Conservation (phyloP, 2,113 vertebrate species). For the Eonycteris spelaea region DNA sequence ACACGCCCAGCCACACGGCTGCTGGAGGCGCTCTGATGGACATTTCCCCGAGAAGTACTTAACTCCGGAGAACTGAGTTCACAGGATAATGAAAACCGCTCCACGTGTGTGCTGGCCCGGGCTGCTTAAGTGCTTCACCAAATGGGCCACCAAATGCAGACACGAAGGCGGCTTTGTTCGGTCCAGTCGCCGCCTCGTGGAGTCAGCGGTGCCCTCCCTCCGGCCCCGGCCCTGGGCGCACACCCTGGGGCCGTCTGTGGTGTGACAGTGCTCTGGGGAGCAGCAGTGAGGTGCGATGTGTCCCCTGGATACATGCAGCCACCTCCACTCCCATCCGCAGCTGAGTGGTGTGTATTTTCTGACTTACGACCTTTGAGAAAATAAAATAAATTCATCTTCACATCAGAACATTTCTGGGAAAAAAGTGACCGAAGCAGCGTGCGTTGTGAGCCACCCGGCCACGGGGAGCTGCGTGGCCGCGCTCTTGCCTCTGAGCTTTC, state of each 20-base stretch:
- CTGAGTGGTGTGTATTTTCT: background rate
- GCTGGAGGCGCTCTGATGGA: conserved; percentile 79
- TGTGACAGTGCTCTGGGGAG: background rate
- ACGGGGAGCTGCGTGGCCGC: accelerated
- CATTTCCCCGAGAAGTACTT: conserved; percentile 78
- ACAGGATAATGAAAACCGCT: conserved; percentile 82
- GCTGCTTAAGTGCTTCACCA: conserved; percentile 80
- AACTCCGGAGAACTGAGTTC: conserved; percentile 83
- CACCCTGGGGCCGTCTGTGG: background rate
- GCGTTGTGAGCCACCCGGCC: background rate
- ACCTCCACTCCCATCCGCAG: background rate
- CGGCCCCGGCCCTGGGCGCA: background rate
- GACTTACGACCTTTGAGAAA: background rate
- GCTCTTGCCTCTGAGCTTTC: background rate
- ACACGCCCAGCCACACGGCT: conserved; percentile 67
- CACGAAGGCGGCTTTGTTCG: conserved; percentile 81
- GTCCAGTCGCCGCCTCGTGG: conserved; percentile 49
- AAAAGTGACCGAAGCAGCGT: background rate
- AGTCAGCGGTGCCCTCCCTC: conserved; percentile 42
- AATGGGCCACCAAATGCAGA: conserved; percentile 71
- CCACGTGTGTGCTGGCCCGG: conserved; percentile 68
- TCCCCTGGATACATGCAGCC: background rate
- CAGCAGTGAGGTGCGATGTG: accelerated
- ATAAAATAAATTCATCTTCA: background rate
- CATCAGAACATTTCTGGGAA: background rate